Base-by-base conservation (phyloP, 1,140 invertebrate genomes). In the Caenorhabditis latens region DNA sequence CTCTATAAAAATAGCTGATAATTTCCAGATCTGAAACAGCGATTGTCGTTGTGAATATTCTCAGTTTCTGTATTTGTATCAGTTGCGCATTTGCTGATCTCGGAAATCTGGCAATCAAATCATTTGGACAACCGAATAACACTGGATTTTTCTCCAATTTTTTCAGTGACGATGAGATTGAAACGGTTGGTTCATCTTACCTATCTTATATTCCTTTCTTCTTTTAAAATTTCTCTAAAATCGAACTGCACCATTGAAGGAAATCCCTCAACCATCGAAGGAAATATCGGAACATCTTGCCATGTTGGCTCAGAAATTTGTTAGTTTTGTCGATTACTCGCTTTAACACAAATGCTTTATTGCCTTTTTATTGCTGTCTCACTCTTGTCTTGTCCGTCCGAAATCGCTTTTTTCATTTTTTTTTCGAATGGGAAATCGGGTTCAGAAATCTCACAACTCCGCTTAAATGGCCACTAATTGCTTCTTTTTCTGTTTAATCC, bases 211-310 rank as follows among this genome's bases (percentile, higher is more conserved):
- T 19, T 19, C 11, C n/a, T 71, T 42, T 6, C 46, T 19, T 71
- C 9, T 7, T 43, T 43, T 19, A n/a, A 5, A 71, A 24, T 19
- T 19, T 71, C 11, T 6, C 32, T 4, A n/a, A 71, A 71, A 8
- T 24, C 4, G 19, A 61, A 21, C 21, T 2, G 8, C 0, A 71
- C 19, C 42, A 4, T 71, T 71, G 65, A 79, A 79, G 71, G 71
- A 79, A 42, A 50, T 79, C 8, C 71, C 71, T 46, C 71, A 79
- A 21, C 71, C 46, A 53, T 50, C 71, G 46, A 48, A 42, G 71
- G 71, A 79, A 53, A 79, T 79, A 79, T 79, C 46, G 71, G 71
- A 79, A 24, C 71, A 79, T 53, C 46, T 79, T 79, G 46, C 71
- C 71, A 79, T 24, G 71, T 50, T 79, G 71, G 71, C 71, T n/a